Percentiles rank a stretch among this genome's conserved stretches.
phyloP scores from a whole-genome alignment of 2,888 invertebrate species.

The Loripinus fragilis region DNA sequence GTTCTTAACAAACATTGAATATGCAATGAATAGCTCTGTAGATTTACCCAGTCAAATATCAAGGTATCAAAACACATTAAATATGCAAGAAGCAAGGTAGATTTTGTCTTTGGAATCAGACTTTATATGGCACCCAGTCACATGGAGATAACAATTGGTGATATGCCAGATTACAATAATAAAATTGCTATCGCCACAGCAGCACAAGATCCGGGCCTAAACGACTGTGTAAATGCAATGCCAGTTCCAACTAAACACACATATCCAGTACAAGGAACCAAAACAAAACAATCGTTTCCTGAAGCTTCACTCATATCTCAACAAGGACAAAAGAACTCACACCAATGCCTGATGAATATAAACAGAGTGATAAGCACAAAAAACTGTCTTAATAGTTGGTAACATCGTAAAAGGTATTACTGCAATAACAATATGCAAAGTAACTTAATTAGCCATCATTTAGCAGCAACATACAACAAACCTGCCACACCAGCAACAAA shows the following conservation, averaged over 20 bases:
- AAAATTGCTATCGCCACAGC: neutral
- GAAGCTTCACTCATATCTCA: neutral
- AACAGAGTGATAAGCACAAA: neutral
- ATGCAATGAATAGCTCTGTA: neutral
- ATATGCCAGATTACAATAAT: slow-evolving; percentile 12
- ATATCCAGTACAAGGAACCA: no score
- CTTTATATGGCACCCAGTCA: slow-evolving; percentile 31
- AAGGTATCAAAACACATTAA: no score
- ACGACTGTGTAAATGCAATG: neutral
- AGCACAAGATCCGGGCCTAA: neutral
- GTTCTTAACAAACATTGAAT: no score
- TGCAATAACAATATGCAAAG: neutral
- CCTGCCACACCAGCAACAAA: no score
- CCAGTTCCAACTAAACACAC: neutral
- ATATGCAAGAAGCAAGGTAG: no score
- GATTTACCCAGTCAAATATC: no score
- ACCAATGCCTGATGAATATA: neutral
- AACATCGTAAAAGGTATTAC: neutral
- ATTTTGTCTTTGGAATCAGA: no score
- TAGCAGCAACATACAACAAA: neutral
- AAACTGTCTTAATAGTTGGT: neutral
- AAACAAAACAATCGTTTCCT: neutral
- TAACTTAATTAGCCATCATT: neutral
- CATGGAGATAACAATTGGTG: slow-evolving; percentile 22
- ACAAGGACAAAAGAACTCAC: no score